Evolutionary conservation across 2,113 vertebrate genomes (phyloP), one percentile per base, ranked within the genome.

Genomic region (Pterocles gutturalis): DNA sequence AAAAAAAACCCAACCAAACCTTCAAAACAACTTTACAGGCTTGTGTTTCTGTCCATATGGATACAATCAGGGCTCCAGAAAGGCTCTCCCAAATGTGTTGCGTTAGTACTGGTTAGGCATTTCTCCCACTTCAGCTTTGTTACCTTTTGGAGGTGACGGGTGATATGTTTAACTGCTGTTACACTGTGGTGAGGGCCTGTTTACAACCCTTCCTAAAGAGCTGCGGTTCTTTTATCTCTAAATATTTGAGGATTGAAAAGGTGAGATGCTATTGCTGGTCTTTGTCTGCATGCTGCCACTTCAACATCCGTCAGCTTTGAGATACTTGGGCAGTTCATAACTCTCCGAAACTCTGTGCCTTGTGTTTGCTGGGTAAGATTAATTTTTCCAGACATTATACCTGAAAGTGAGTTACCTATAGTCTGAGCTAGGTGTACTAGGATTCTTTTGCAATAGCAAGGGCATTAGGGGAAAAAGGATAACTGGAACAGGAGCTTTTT

Each of bases 321-420:
- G 60, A 3, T 8, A 1, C 11, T 4, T 3, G 1, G 22, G 45
- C 67, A 31, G 41, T 21, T 70, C 3, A 1, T 26, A 34, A 20
- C 54, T 72, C 33, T 36, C 38, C 17, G 28, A 46, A 13, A 19
- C 34, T n/a, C 16, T 17, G 11, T 28, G 34, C 76, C 26, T 41
- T 34, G 2, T 10, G 11, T 49, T 43, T 62, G 49, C 5, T 33
- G 34, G 19, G 7, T 4, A 12, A 38, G 46, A 64, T 13, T 51
- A 16, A 8, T 22, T 62, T 45, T 78, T 62, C 60, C 60, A 73
- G 36, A 16, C 7, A 8, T 36, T n/a, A 5, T 6, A 16, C 28
- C 29, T 94, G 54, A 17, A 45, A 22, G 22, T 7, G 33, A 57
- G 46, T 70, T 73, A 57, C 18, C 55, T 26, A 3, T 13, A 5